A percentile compares a stretch with the other conserved stretches of the same genome.
These are phyloP conservation scores for Hypomesus transpacificus DNA, from an alignment of 2,113 vertebrate species.

Conservation along the genomic window DNA sequence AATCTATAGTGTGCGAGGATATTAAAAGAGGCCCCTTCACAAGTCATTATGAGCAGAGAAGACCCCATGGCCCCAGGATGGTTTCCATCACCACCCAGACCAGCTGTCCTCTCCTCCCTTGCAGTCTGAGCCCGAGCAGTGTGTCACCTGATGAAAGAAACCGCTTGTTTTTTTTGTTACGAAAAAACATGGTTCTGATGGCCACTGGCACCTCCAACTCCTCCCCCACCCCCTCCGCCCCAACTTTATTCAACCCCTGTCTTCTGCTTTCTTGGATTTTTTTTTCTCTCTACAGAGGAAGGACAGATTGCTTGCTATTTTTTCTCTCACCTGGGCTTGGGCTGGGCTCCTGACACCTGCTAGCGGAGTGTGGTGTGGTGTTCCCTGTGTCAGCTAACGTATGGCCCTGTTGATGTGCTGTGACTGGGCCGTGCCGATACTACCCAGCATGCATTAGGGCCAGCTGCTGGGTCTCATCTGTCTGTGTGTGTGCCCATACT, in stretches of 20 bases:
- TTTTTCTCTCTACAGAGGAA: slow-evolving; percentile 18
- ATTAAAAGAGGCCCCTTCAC: too few relatives aligned
- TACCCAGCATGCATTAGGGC: slow-evolving; percentile 62
- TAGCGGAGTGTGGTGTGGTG: slow-evolving; percentile 53
- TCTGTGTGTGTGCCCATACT: slow-evolving; percentile 48
- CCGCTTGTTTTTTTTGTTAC: slow-evolving; percentile 37
- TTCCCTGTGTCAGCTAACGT: slow-evolving; percentile 65
- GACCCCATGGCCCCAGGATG: too few relatives aligned
- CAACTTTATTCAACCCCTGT: not conserved
- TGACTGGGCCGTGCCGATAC: slow-evolving; percentile 65
- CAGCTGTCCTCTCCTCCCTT: too few relatives aligned
- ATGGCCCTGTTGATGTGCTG: slow-evolving; percentile 69
- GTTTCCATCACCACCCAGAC: too few relatives aligned
- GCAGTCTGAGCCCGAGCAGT: too few relatives aligned
- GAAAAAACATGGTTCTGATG: slow-evolving; percentile 59
- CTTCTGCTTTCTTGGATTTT: not conserved
- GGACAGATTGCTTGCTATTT: slow-evolving; percentile 60
- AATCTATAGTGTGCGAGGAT: too few relatives aligned
- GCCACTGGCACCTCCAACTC: slow-evolving; percentile 41
- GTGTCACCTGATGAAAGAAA: slow-evolving; percentile 34
- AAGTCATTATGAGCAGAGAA: too few relatives aligned
- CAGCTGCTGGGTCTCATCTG: slow-evolving; percentile 62
- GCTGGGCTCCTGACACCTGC: slow-evolving; percentile 56
- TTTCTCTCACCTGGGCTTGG: slow-evolving; percentile 49
- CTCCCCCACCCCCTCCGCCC: not conserved